Evolutionary conservation across 2,797 vertebrate genomes (phyloP), one percentile per base, ranked within the genome.

Genomic region (Ptychobarbus kaznakovi): DNA sequence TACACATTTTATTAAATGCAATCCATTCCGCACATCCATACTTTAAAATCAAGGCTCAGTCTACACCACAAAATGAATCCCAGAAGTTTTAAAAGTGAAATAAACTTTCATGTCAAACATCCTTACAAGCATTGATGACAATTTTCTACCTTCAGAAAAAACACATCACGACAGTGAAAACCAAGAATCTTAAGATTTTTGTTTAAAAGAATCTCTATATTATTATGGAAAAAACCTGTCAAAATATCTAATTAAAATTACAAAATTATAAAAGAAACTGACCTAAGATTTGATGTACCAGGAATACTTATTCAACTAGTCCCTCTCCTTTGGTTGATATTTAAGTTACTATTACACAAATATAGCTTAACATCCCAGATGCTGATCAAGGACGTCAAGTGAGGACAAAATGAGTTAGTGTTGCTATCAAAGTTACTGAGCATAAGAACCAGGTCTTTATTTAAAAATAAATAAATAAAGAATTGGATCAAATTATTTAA

Each of bases 1-100:
- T 6, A 56, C 46, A 70, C n/a, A 25, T 77, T 80, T 87, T 87
- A 87, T 87, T 87, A 20, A 78, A 61, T 69, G 68, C 72, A 76
- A 66, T 66, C 22, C 75, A 83, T 74, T 80, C 65, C 77, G 74
- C 74, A 74, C 56, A 68, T 87, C 78, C 84, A 82, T 85, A 40
- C 22, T 22, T 42, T 38, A 73, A 66, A 53, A 51, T 61, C 4
- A 81, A 65, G 44, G 8, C 20, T 22, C 35, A 1, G 15, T 32
- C 49, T 49, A 35, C 40, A 79, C 16, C 73, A 58, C 63, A 82
- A 76, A 78, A 44, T 28, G 18, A 73, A 73, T 46, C n/a, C 7
- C 11, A 65, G 56, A 75, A 32, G 38, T 49, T 20, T 3, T 25
- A 40, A 63, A 6, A 15, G 1, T 35, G 9, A 46, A 56, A 6